Evolutionary conservation across 2,113 vertebrate genomes (phyloP).

Genomic region (Phocoena phocoena): DNA sequence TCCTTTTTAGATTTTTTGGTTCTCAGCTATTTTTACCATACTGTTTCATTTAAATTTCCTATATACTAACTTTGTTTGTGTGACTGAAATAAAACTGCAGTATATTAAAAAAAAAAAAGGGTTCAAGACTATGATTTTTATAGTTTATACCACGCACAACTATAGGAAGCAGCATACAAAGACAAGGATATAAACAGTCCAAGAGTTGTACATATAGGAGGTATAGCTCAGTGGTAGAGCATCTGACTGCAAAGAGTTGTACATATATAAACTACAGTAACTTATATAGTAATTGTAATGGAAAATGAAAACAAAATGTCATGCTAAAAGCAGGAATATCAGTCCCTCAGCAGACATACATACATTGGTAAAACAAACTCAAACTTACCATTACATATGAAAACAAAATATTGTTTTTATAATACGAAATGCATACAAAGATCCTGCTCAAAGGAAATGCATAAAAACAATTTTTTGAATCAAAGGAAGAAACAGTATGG

Average conservation of each 20-base stretch:
- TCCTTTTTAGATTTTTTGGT: slow-evolving; percentile 86
- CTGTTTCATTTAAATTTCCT: slow-evolving; percentile 86
- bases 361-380: background rate
- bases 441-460: background rate
- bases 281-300: background rate
- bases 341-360: background rate
- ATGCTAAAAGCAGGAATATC: background rate
- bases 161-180: background rate
- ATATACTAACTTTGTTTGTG: slow-evolving; percentile 96
- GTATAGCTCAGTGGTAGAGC: background rate
- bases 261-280: background rate
- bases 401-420: background rate
- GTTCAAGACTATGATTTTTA: background rate
- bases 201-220: background rate
- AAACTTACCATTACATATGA: background rate
- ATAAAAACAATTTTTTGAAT: background rate
- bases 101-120: slow-evolving; percentile 79
- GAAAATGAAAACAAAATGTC: slow-evolving; percentile 12
- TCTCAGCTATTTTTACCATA: slow-evolving; percentile 87
- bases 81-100: slow-evolving; percentile 97
- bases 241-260: background rate
- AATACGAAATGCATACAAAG: background rate
- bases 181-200: slow-evolving; percentile 14
- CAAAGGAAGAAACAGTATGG: background rate
- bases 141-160: background rate